Conservation (phyloP, 2,888 invertebrate species). For the Drosophila tanythrix region DNA sequence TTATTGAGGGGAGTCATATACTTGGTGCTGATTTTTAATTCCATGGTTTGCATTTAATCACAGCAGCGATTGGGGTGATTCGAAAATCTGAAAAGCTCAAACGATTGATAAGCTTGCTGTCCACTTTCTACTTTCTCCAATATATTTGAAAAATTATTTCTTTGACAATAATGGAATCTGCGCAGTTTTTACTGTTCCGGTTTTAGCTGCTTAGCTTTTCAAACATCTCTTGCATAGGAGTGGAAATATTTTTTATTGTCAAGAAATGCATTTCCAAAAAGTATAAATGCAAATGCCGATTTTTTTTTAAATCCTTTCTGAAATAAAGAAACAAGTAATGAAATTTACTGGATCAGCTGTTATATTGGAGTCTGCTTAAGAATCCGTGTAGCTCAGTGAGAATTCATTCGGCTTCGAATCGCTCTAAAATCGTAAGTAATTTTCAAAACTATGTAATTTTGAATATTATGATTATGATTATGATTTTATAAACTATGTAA, state of each 20-base stretch:
- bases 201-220: not conserved
- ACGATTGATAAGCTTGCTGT: not conserved
- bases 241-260: not conserved
- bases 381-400: not conserved
- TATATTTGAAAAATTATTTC: not conserved
- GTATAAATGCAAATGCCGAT: too few relatives aligned
- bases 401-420: not conserved
- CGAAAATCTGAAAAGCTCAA: not conserved
- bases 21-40: not conserved
- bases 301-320: too few relatives aligned
- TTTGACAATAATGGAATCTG: not conserved
- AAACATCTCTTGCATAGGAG: not conserved
- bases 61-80: not conserved
- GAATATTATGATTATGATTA: too few relatives aligned
- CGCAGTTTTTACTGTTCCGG: not conserved
- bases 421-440: not conserved
- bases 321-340: not conserved
- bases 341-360: not conserved
- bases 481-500: too few relatives aligned
- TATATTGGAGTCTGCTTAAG: not conserved
- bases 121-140: not conserved
- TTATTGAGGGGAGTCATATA: not conserved
- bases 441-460: too few relatives aligned
- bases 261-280: not conserved
- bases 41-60: not conserved